Evolutionary conservation across 2,797 vertebrate genomes (phyloP), one percentile per base, ranked within the genome.

Genomic region (Clarias fuscus): DNA sequence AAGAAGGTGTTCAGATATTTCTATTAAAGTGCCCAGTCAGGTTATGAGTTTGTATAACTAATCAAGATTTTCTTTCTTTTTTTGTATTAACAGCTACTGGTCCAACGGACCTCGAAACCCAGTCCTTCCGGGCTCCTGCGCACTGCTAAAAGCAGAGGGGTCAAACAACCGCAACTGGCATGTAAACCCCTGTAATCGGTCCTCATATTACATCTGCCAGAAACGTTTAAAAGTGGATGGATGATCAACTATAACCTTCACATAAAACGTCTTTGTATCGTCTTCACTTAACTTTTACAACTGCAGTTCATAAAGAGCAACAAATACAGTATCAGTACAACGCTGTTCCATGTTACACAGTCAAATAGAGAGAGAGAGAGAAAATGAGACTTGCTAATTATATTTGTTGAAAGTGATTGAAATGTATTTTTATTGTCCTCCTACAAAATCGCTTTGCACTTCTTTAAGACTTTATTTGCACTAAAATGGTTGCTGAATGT

Each of bases 61-160:
- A 22, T n/a, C 30, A 48, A 15, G 0, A 18, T 5, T 48, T 48
- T 11, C 2, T 5, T 48, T 11, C 2, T 1, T 48, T 48, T 48
- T 2, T 37, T 20, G 7, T 43, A 11, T 89, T 89, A 87, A 73
- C 88, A 96, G 95, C 79, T 94, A 91, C 22, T 95, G 94, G 94
- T 2, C 1, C 4, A 64, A 37, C 0, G 0, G 0, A 0, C 0
- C 0, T 0, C 0, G 6, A 8, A 0, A 0, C 0, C 4, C 11
- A 68, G 18, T 11, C 0, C 0, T 0, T 11, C 10, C 18, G 61
- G 89, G 79, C 2, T 71, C 92, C 0, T 96, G 95, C 84, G 94
- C 59, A 43, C 17, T 90, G 7, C 86, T 96, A 68, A 43, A 0
- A 5, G 88, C 65, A 13, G 3, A 6, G 0, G 0, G 0, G 0